Conservation (phyloP, 2,888 invertebrate species). For the Agonopterix alstromeriana region DNA sequence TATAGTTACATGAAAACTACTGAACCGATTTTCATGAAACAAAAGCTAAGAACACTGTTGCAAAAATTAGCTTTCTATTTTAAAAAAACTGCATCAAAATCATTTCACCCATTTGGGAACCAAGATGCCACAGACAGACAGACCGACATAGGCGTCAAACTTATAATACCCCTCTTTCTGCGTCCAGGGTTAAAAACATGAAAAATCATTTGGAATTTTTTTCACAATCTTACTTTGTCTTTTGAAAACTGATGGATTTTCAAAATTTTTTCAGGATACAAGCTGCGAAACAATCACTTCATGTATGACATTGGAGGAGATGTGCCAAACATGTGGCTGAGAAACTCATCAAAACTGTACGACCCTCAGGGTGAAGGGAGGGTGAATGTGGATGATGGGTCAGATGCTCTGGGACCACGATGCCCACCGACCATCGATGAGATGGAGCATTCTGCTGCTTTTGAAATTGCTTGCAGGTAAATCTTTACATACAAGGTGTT, state of each 20-base stretch:
- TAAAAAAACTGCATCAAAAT: too few relatives aligned
- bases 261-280: conserved; percentile 68
- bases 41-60: too few relatives aligned
- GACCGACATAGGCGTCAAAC: too few relatives aligned
- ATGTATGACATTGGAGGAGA: conserved; percentile 88
- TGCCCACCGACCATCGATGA: conserved; percentile 84
- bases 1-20: too few relatives aligned
- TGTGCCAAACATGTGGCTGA: conserved; percentile 87
- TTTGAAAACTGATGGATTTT: background rate
- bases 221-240: too few relatives aligned
- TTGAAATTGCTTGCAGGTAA: conserved; percentile 82
- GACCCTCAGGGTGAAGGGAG: conserved; percentile 79
- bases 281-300: conserved; percentile 83
- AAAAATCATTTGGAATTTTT: too few relatives aligned
- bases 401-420: conserved; percentile 80
- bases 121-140: too few relatives aligned
- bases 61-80: too few relatives aligned
- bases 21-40: too few relatives aligned
- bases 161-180: too few relatives aligned
- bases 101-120: too few relatives aligned
- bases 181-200: too few relatives aligned
- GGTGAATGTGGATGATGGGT: conserved; percentile 76
- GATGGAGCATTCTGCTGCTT: conserved; percentile 84
- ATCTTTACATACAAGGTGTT: background rate
- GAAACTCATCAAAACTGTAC: conserved; percentile 82